These are phyloP conservation scores for Leptodon cayanensis DNA, from an alignment of 2,797 vertebrate genomes.

Conservation along the genomic window DNA sequence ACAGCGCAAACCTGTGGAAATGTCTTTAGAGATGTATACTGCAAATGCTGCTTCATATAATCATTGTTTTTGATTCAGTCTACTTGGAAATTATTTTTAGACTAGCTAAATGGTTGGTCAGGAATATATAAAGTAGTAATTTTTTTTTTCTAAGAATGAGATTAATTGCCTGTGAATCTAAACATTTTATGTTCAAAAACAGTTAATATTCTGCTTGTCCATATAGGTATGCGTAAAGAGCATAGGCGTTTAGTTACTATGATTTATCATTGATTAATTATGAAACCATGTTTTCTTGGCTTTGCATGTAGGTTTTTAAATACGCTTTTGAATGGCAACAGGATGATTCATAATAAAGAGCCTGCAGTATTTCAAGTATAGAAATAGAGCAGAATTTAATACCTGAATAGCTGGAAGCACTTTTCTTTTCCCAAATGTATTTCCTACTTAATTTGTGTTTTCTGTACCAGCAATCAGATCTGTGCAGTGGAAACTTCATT, in stretches of 20 bases:
- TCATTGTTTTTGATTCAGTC: not conserved
- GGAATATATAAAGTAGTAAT: not conserved
- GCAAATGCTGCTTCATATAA: not conserved
- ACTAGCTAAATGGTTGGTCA: not conserved
- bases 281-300: not conserved
- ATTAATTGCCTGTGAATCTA: not conserved
- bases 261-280: not conserved
- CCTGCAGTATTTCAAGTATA: not conserved
- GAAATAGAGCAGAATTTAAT: not conserved
- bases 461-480: not conserved
- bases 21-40: not conserved
- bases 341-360: not conserved
- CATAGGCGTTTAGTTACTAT: not conserved
- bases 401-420: not conserved
- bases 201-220: not conserved
- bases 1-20: not conserved
- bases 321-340: not conserved
- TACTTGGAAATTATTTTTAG: not conserved
- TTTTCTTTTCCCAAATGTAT: not conserved
- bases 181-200: not conserved
- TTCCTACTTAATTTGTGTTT: not conserved
- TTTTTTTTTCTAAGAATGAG: not conserved
- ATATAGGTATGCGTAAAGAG: not conserved
- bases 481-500: not conserved
- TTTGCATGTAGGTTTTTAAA: not conserved